Conservation (phyloP, 1,140 invertebrate genomes). For the Zaprionus kolodkinae region DNA sequence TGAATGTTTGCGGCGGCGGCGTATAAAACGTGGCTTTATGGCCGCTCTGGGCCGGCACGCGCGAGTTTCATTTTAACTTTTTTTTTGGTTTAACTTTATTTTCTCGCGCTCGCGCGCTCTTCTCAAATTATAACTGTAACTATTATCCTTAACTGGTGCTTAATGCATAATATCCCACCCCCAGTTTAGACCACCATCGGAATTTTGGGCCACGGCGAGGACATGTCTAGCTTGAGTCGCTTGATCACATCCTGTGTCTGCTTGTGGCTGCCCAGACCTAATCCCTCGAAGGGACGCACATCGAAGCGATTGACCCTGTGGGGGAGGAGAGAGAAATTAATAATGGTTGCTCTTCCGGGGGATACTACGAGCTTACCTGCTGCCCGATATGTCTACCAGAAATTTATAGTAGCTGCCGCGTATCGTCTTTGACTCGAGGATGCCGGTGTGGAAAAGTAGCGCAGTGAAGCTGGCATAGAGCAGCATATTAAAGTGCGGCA, state of each 20-base stretch:
- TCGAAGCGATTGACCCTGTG: constrained; percentile 57
- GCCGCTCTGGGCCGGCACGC: constrained; percentile 53
- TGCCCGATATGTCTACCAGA: constrained; percentile 88
- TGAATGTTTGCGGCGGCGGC: constrained; percentile 36
- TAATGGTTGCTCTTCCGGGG: not conserved
- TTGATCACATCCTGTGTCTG: constrained; percentile 83
- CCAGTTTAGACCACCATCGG: constrained; percentile 38
- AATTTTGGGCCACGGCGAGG: constrained; percentile 37
- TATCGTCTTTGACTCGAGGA: constrained; percentile 91
- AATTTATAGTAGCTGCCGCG: constrained; percentile 94
- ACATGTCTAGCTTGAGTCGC: constrained; percentile 59
- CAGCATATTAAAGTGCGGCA: constrained; percentile 87
- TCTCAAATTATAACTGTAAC: constrained; percentile 27
- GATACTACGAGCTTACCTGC: constrained; percentile 8
- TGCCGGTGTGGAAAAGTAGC: constrained; percentile 90
- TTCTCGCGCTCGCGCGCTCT: not conserved
- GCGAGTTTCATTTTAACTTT: constrained; percentile 37
- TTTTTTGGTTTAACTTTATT: constrained; percentile 16
- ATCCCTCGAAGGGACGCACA: constrained; percentile 85
- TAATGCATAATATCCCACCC: constrained; percentile 10
- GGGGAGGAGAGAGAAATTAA: not conserved
- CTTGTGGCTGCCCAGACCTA: constrained; percentile 85
- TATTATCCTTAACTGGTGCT: constrained; percentile 18
- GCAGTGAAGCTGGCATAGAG: constrained; percentile 91
- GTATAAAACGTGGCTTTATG: constrained; percentile 62